These are phyloP conservation scores for Cheilosia scutellata DNA, from an alignment of 2,888 invertebrate genomes.

Conservation along the genomic window DNA sequence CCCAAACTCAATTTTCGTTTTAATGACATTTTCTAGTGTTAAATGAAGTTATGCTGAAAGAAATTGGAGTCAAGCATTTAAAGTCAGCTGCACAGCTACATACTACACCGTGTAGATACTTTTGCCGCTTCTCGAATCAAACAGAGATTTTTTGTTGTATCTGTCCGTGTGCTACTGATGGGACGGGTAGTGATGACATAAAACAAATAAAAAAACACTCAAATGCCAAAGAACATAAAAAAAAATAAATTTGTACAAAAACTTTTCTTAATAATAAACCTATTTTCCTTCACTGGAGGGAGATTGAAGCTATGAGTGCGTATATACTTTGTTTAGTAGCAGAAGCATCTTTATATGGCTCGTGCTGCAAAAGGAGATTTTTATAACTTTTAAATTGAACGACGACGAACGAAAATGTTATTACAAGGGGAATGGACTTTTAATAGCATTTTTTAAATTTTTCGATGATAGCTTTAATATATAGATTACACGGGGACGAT, in stretches of 20 bases:
- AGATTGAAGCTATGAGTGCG: background rate
- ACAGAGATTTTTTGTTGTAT: conserved; percentile 30
- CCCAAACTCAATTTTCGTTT: conserved; percentile 31
- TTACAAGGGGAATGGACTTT: conserved; percentile 29
- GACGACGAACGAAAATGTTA: conserved; percentile 21
- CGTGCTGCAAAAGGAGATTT: conserved; percentile 34
- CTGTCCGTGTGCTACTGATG: conserved; percentile 17
- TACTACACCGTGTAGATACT: background rate
- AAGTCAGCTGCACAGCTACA: conserved; percentile 40
- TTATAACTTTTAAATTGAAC: conserved; percentile 69
- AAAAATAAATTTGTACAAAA: conserved; percentile 45
- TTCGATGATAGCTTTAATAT: conserved; percentile 29
- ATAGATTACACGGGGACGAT: conserved; percentile 4
- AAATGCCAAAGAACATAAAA: conserved; percentile 55
- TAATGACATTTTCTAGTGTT: conserved; percentile 59
- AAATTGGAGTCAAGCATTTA: conserved; percentile 27
- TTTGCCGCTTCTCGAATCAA: conserved; percentile 24
- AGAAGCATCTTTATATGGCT: conserved; percentile 19
- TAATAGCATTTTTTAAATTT: conserved; percentile 33
- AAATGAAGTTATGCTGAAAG: conserved; percentile 60
- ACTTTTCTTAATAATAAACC: conserved; percentile 58
- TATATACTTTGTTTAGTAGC: background rate
- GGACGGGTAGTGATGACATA: conserved; percentile 55
- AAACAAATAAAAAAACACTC: conserved; percentile 43
- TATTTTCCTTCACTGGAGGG: conserved; percentile 22